Evolutionary conservation across 2,888 invertebrate genomes (phyloP), one percentile per base, ranked within the genome.

Genomic region (Philhelius pedissequus): DNA sequence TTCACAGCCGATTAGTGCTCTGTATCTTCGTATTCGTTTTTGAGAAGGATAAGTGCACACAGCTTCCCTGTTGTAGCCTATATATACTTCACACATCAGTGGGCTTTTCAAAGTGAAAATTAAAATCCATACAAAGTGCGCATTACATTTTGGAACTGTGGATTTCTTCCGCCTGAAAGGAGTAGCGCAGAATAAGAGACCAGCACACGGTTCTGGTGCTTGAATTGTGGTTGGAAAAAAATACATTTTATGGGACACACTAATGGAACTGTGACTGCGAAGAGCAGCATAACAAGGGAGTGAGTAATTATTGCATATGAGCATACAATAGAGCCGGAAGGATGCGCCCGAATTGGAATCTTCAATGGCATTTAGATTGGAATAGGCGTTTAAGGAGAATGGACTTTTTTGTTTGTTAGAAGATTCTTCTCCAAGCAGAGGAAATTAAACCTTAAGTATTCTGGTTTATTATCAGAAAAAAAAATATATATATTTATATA

Each of bases 91-190:
- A 84, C 84, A 84, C 84, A 84, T 84, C 84, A 84, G 84, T 84
- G 79, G 79, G 80, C 84, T 84, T 80, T 84, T 62, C 52, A 80
- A 75, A 80, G 70, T 66, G 80, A 68, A 84, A 84, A 80, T 84
- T 80, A 80, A 84, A 84, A 84, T 84, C 75, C 75, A 80, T 75
- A 84, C 84, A 84, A 84, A 84, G 84, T 84, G 84, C 84, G 84
- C 84, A 80, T 84, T 80, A 84, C 75, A 58, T 80, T 80, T 79
- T 75, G 75, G 30, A 84, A 79, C 66, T 84, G 84, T 48, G 71
- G 60, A 80, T 71, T 75, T 71, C 80, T 84, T 84, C 84, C 84
- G 84, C 84, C 62, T 75, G 79, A 75, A 43, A 66, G 75, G 68
- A 84, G 75, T 70, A n/a, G n/a, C 22, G 43, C 50, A 75, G 64